Base-by-base conservation (phyloP, 2,113 vertebrate species). In the Bufo gargarizans region DNA sequence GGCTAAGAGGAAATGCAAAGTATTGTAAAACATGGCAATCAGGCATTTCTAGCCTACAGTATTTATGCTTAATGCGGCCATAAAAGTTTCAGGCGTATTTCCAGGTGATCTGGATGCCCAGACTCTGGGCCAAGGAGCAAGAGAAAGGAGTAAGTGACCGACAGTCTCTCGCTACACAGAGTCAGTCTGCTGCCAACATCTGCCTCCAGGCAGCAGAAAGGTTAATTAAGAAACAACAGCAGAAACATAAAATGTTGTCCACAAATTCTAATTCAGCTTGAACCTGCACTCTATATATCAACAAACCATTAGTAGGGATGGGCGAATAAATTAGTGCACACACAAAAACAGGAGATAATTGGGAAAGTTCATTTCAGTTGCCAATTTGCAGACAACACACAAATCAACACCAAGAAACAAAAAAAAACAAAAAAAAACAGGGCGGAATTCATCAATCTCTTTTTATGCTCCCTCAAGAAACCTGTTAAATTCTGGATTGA, bases 151-250 rank as follows among this genome's bases (percentile, higher is more conserved):
- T 63, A 82, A 84, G 71, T 88, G 87, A 65, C 81, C 47, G 76
- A 47, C 53, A 63, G 22, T 16, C n/a, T 82, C 9, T 63, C 33
- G 55, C 78, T 84, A 89, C 49, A 74, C 82, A 58, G 76, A 47
- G 77, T 77, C 71, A n/a, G 58, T 19, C 33, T 20, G 45, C 82
- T 89, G 87, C 58, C 59, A 84, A 72, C 58, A 84, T 84, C 59
- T 53, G 79, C 72, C 43, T 55, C 72, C 77, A 82, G 72, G 82
- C 81, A 84, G 49, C 43, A 84, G 63, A 77, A 53, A 89, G 87
- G 87, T 89, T 89, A 89, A 89, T 89, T 89, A 84, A 78, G 82
- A 61, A 78, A 82, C 87, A 89, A 77, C 72, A 43, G 14, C 10
- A 59, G 87, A 72, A 89, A 89, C 84, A 78, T 78, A 77, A 89